These are phyloP conservation scores for Tetrapedia diversipes DNA, from an alignment of 2,888 invertebrate genomes.

Conservation along the genomic window DNA sequence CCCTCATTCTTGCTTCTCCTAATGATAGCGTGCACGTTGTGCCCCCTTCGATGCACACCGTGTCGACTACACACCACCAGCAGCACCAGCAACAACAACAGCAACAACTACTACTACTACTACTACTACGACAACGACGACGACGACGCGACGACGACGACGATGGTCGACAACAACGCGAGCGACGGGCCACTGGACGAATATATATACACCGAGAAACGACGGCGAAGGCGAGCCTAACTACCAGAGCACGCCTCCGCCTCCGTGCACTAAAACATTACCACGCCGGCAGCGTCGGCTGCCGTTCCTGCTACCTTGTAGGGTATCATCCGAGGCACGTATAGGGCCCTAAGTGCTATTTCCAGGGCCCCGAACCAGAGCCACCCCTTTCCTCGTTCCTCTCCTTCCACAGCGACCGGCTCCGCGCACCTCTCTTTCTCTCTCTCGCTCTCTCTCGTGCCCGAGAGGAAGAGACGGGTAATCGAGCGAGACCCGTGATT, in stretches of 20 bases:
- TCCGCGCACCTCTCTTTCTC: too few species aligned
- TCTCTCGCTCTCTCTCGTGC: conserved; percentile 43
- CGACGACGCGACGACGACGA: conserved; percentile 48
- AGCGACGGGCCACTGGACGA: conserved; percentile 34
- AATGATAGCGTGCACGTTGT: conserved; percentile 79
- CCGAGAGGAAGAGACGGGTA: conserved; percentile 60
- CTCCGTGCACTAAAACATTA: conserved; percentile 73
- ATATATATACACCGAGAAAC: conserved; percentile 55
- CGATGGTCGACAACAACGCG: conserved; percentile 39
- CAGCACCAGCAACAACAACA: conserved; percentile 50
- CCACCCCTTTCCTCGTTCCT: conserved; percentile 62
- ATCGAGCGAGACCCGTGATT: conserved; percentile 75
- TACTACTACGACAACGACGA: too few species aligned
- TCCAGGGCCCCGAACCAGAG: conserved; percentile 65
- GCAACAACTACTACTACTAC: too few species aligned
- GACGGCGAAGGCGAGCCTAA: conserved; percentile 68
- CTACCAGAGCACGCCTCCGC: conserved; percentile 73
- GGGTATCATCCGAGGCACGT: conserved; percentile 76
- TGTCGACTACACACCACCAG: conserved; percentile 58
- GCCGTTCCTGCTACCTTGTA: conserved; percentile 75
- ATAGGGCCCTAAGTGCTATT: conserved; percentile 75
- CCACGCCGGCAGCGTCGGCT: conserved; percentile 69
- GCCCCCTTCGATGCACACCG: conserved; percentile 69
- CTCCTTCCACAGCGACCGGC: too few species aligned
- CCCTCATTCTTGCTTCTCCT: conserved; percentile 76